A percentile compares a stretch with the other conserved stretches of the same genome.
Conservation (phyloP, 2,888 invertebrate species). For the Rhamphomyia laevipes region DNA sequence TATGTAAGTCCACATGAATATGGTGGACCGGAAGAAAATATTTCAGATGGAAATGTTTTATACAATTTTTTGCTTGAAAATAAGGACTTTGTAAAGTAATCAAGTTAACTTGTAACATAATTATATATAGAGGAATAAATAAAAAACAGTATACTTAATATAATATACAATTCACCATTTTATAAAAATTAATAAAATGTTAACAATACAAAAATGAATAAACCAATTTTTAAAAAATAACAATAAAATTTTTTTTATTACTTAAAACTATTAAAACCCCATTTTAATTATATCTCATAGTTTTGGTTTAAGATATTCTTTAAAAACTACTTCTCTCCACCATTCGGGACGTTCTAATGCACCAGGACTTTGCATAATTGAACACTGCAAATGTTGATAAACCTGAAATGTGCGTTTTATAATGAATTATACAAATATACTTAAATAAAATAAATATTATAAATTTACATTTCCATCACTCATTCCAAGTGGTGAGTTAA, state of each 20-base stretch:
- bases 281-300: slow-evolving; percentile 22
- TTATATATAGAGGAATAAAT: too few relatives aligned
- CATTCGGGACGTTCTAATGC: slow-evolving; percentile 57
- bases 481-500: slow-evolving; percentile 74
- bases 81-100: slow-evolving; percentile 23
- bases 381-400: slow-evolving; percentile 60
- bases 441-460: neutral
- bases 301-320: slow-evolving; percentile 30
- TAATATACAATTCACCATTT: too few relatives aligned
- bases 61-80: slow-evolving; percentile 25
- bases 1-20: slow-evolving; percentile 31
- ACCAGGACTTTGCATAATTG: slow-evolving; percentile 51
- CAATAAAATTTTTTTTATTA: neutral
- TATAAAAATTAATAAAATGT: too few relatives aligned
- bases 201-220: too few relatives aligned
- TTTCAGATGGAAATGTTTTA: slow-evolving; percentile 25
- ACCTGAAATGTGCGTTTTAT: slow-evolving; percentile 39
- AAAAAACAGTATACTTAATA: too few relatives aligned
- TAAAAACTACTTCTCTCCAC: slow-evolving; percentile 59
- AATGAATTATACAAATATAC: slow-evolving; percentile 2
- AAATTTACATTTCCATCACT: slow-evolving; percentile 68
- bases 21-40: slow-evolving; percentile 28
- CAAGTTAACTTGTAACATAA: too few relatives aligned
- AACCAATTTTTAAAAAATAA: too few relatives aligned
- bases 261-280: neutral